Conservation (phyloP, 2,797 vertebrate genomes). For the Acanthurus lineatus region DNA sequence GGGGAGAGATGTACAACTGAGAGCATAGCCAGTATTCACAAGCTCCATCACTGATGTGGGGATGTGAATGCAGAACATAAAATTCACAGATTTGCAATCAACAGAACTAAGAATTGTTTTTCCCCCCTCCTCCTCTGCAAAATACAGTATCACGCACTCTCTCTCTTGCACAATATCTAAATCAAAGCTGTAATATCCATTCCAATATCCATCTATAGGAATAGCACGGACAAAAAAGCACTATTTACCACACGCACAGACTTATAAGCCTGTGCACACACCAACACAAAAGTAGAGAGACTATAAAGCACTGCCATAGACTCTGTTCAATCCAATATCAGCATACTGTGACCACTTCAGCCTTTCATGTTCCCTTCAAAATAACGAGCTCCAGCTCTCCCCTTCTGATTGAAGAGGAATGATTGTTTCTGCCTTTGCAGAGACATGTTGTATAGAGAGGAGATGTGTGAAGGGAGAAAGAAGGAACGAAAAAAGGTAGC, state of each 20-base stretch:
- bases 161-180: slow-evolving; percentile 57
- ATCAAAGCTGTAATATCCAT: slow-evolving; percentile 43
- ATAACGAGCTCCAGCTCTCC: slow-evolving; percentile 77
- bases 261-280: slow-evolving; percentile 39
- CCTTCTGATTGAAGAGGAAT: slow-evolving; percentile 75
- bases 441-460: slow-evolving; percentile 60
- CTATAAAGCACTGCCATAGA: slow-evolving; percentile 59
- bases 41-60: slow-evolving; percentile 70
- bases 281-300: slow-evolving; percentile 55
- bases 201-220: slow-evolving; percentile 34
- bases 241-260: slow-evolving; percentile 36
- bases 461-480: slow-evolving; percentile 27
- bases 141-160: slow-evolving; percentile 39
- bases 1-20: slow-evolving; percentile 80
- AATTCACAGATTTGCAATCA: slow-evolving; percentile 71
- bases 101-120: slow-evolving; percentile 67
- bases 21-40: slow-evolving; percentile 75
- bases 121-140: slow-evolving; percentile 25
- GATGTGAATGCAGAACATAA: slow-evolving; percentile 71
- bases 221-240: slow-evolving; percentile 40
- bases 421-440: slow-evolving; percentile 83
- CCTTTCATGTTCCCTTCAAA: slow-evolving; percentile 83
- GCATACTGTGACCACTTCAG: slow-evolving; percentile 79
- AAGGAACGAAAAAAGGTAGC: slow-evolving; percentile 18
- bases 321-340: slow-evolving; percentile 77